phyloP scores from a whole-genome alignment of 2,797 vertebrate genomes.

The Tachyglossus aculeatus region DNA sequence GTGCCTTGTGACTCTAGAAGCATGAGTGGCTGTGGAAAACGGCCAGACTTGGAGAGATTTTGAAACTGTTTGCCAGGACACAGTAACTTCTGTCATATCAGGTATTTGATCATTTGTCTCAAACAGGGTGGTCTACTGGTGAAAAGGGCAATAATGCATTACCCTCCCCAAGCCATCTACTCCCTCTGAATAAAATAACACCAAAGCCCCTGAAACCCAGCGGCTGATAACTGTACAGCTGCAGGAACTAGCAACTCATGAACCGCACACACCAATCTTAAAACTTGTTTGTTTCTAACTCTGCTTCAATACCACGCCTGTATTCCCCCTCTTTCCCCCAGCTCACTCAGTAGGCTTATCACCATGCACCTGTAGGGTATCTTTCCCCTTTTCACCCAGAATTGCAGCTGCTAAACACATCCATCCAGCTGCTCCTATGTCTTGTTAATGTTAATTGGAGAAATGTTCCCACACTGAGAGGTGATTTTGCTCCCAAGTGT shows the following conservation, averaged over 20 bases:
- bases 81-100: too few species aligned
- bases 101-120: too few species aligned
- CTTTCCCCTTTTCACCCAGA: too few species aligned
- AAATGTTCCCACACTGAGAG: not conserved
- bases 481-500: not conserved
- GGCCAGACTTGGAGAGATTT: too few species aligned
- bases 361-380: not conserved
- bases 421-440: not conserved
- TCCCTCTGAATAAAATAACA: not conserved
- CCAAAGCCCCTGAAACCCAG: not conserved
- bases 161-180: not conserved
- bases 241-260: not conserved
- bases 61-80: too few species aligned
- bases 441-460: not conserved
- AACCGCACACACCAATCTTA: not conserved
- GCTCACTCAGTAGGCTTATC: not conserved
- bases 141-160: not conserved
- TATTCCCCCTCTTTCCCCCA: too few species aligned
- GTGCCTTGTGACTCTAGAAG: too few species aligned
- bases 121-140: not conserved
- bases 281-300: not conserved
- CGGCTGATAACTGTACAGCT: not conserved
- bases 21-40: too few species aligned
- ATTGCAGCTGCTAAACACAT: not conserved
- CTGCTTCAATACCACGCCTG: too few species aligned